Evolutionary conservation across 2,113 vertebrate genomes (phyloP).

Genomic region (Petrocephalus microphthalmus): DNA sequence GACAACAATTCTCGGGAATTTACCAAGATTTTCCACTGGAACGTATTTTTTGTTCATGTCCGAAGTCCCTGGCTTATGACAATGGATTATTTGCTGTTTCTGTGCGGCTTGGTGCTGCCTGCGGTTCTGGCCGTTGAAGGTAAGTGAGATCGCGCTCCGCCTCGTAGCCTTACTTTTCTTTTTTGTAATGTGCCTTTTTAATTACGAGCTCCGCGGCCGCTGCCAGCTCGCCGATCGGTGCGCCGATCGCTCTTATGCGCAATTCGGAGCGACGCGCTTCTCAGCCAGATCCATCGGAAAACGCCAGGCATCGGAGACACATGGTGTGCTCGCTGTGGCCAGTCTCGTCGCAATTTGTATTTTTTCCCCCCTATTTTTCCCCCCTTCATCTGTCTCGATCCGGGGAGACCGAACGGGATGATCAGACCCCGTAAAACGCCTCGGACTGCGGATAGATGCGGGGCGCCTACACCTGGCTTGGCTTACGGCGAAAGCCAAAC

Average conservation of each 20-base stretch:
- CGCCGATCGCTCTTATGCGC: neutral
- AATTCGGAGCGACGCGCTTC: neutral
- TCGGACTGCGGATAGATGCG: neutral
- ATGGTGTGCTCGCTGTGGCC: neutral
- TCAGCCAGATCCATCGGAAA: neutral
- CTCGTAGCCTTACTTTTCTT: neutral
- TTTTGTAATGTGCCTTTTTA: neutral
- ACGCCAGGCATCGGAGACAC: neutral
- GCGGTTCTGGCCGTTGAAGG: slow-evolving; percentile 66
- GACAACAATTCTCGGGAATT: slow-evolving; percentile 13
- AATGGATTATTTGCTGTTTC: slow-evolving; percentile 71
- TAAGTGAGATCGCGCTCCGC: slow-evolving; percentile 31
- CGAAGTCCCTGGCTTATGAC: slow-evolving; percentile 60
- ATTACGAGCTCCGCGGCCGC: neutral
- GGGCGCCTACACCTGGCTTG: neutral
- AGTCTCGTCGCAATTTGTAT: neutral
- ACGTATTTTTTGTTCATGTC: slow-evolving; percentile 57
- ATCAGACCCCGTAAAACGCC: neutral
- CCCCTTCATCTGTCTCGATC: neutral
- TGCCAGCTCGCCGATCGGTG: neutral
- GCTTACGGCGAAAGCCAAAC: neutral
- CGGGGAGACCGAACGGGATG: neutral
- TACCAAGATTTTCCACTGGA: slow-evolving; percentile 8
- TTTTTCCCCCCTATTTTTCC: neutral
- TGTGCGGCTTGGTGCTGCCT: slow-evolving; percentile 64